These are phyloP conservation scores for Tuberolachnus salignus DNA, from an alignment of 2,888 invertebrate species.

Conservation along the genomic window DNA sequence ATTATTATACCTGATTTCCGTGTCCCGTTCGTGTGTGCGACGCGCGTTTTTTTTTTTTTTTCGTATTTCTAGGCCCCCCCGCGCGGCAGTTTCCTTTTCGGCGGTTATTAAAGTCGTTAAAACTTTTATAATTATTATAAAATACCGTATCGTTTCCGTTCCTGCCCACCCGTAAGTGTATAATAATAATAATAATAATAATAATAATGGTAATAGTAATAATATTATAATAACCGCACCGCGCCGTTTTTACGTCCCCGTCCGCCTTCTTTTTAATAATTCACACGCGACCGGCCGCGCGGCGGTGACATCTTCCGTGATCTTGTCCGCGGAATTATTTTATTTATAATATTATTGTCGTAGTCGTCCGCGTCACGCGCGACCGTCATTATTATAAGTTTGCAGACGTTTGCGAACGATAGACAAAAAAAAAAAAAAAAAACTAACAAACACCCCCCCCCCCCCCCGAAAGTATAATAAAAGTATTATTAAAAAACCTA, in stretches of 20 bases:
- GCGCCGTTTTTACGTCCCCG: not conserved
- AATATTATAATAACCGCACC: not conserved
- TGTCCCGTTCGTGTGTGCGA: constrained; percentile 12
- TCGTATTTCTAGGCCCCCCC: not conserved
- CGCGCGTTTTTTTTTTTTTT: not conserved
- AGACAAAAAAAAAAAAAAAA: too few species aligned
- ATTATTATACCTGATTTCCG: constrained; percentile 31
- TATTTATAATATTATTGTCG: not conserved
- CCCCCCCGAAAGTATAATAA: too few species aligned
- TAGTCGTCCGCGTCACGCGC: constrained; percentile 13
- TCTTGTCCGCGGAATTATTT: constrained; percentile 19
- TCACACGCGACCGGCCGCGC: constrained; percentile 43
- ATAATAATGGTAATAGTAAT: not conserved
- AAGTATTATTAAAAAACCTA: too few species aligned
- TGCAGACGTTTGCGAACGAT: not conserved
- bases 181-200: not conserved
- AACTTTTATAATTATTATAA: constrained; percentile 45
- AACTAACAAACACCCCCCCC: too few species aligned
- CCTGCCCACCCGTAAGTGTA: not conserved
- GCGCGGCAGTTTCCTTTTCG: constrained; percentile 4
- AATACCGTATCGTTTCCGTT: constrained; percentile 48
- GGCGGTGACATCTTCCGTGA: constrained; percentile 49
- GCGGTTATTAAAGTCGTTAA: constrained; percentile 46
- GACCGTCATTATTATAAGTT: constrained; percentile 10
- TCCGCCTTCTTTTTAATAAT: constrained; percentile 34